Base-by-base conservation (phyloP, 2,888 invertebrate genomes). In the Lampropteryx suffumata region DNA sequence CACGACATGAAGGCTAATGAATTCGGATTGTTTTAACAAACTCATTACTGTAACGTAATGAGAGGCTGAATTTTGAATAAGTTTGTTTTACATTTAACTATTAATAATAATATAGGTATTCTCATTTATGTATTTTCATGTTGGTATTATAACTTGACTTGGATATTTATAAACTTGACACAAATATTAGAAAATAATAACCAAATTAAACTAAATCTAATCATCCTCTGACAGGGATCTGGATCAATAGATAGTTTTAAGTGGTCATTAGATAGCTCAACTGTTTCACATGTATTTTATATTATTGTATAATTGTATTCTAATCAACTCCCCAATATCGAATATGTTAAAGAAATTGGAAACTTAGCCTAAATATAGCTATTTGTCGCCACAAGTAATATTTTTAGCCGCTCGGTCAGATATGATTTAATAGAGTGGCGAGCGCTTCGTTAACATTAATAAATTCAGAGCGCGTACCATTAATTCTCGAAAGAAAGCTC, bases 371-470 rank as follows among this genome's bases (percentile, higher is more conserved):
- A 61, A 76, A 79, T 79, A 79, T 80, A 82, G 64, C 37, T 58
- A 58, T 73, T 76, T 76, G 78, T 79, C 73, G 72, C 71, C 69
- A 75, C 70, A 65, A 71, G 71, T 64, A 70, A 78, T 76, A 81
- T 84, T 84, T 87, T 85, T 84, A 85, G 80, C 65, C 77, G 82
- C 78, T 75, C 79, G 80, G 82, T 82, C 86, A 81, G 84, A 86
- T 88, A 85, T 88, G 87, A 87, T 88, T 86, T 82, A 87, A 82
- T 80, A 78, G 66, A 77, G 77, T 76, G 81, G 69, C 75, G 80
- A 87, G 79, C 81, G 79, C 73, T 82, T 85, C 83, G 83, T 87
- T 84, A 84, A 75, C 80, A 82, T 83, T 82, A 78, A 86, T 87
- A 85, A 84, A 85, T 84, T 80, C 80, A 76, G 57, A 41, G 41